Evolutionary conservation across 30 jellyfish, hydroid and myxozoan species (phyloP).

Genomic region (Phacellophora camtschatica): DNA sequence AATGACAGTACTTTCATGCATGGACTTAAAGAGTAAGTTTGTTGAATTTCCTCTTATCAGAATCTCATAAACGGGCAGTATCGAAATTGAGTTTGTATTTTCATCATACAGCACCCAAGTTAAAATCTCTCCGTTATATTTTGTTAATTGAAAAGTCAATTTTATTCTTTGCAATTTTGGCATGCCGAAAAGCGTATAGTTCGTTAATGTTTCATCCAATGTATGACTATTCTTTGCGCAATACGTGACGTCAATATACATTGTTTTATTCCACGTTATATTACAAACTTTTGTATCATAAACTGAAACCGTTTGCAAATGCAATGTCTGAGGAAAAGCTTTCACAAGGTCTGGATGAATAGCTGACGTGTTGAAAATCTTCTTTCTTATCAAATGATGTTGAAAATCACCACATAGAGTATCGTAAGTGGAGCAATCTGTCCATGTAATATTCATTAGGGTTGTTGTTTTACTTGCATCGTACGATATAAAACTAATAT

Average conservation of each 20-base stretch:
- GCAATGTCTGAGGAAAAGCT: neutral
- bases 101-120: conserved; percentile 6
- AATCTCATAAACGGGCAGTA: conserved; percentile 4
- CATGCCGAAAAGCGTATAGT: neutral
- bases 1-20: neutral
- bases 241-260: neutral
- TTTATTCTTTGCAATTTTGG: neutral
- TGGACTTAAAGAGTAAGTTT: neutral
- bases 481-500: neutral
- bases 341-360: neutral
- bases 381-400: neutral
- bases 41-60: neutral
- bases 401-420: neutral
- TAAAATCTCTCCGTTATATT: neutral
- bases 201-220: neutral
- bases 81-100: neutral
- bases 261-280: neutral
- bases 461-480: neutral
- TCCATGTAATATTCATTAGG: conserved; percentile 7
- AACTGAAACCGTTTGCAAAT: neutral
- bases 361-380: neutral
- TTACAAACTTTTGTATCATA: conserved; percentile 2
- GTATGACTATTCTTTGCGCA: conserved; percentile 4
- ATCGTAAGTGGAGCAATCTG: conserved; percentile 33
- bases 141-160: neutral